Conservation (phyloP, 2,113 vertebrate genomes). For the Merops nubicus region DNA sequence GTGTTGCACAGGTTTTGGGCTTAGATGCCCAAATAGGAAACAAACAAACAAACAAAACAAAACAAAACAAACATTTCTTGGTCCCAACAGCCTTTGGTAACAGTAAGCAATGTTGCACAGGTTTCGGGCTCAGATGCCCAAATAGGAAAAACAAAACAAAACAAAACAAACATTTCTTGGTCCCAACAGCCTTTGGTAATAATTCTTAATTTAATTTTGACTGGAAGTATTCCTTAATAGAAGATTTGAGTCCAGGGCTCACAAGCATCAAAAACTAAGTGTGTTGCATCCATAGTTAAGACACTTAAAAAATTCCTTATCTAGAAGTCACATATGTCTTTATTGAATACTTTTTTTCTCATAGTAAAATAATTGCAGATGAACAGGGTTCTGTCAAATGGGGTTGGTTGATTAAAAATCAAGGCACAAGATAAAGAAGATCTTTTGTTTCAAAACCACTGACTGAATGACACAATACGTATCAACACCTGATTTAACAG, state of each 20-base stretch:
- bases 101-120: neutral
- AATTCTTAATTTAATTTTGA: neutral
- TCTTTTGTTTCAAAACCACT: neutral
- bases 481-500: neutral
- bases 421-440: neutral
- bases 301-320: neutral
- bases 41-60: no score
- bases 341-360: neutral
- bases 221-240: neutral
- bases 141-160: no score
- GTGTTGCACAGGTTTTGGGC: fast-evolving
- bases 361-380: neutral
- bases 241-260: neutral
- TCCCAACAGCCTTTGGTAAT: neutral
- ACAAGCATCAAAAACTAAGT: neutral
- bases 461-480: neutral
- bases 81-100: neutral
- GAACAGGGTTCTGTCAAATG: neutral
- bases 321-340: neutral
- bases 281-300: neutral
- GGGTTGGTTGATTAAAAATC: neutral
- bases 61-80: no score
- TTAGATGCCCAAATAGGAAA: no score
- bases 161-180: neutral
- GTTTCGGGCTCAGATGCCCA: no score